These are phyloP conservation scores for Petrocephalus schoutedeni DNA, from an alignment of 2,797 vertebrate species.

Conservation along the genomic window DNA sequence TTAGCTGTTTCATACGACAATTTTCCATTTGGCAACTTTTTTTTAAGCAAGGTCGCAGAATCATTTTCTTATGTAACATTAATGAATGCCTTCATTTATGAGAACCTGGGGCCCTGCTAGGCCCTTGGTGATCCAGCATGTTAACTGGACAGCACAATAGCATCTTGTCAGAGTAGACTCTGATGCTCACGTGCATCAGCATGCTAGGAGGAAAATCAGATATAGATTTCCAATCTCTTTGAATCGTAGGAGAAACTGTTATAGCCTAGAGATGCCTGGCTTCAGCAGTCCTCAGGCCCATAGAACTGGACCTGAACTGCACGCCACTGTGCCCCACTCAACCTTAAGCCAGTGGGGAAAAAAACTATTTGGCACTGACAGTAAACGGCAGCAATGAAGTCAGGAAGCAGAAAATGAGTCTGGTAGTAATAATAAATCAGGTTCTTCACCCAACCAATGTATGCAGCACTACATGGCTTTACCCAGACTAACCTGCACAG, in stretches of 20 bases:
- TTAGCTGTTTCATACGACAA: neutral
- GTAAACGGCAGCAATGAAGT: neutral
- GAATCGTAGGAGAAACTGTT: neutral
- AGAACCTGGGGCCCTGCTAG: neutral
- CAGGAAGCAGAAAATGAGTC: slow-evolving; percentile 6
- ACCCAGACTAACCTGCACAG: neutral
- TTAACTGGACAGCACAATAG: neutral
- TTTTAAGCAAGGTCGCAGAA: neutral
- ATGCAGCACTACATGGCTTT: neutral
- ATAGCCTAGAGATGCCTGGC: neutral
- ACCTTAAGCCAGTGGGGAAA: neutral
- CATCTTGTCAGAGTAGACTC: neutral
- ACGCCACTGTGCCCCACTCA: neutral
- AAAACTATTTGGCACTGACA: neutral
- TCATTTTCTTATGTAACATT: neutral
- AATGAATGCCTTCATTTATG: neutral
- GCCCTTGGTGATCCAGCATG: neutral
- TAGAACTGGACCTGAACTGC: neutral
- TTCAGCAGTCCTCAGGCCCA: neutral
- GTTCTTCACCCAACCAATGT: neutral
- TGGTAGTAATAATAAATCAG: neutral
- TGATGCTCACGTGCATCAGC: neutral
- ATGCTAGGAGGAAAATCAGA: neutral
- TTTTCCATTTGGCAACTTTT: neutral
- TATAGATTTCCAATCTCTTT: neutral